Evolutionary conservation across 2,113 vertebrate genomes (phyloP).

Genomic region (Cricetomys ansorgei): DNA sequence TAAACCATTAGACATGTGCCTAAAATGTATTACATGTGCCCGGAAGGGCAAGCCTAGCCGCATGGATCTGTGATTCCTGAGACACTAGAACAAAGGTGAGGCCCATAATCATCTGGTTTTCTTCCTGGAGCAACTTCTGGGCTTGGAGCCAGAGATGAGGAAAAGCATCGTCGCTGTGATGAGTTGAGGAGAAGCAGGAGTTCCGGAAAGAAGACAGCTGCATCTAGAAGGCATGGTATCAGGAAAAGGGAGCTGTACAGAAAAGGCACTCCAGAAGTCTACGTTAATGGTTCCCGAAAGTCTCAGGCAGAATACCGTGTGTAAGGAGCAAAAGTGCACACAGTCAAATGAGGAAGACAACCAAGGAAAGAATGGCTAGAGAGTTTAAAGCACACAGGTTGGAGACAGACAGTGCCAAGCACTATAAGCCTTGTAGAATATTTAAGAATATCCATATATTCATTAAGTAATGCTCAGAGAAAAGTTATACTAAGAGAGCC

Average conservation of each 20-base stretch:
- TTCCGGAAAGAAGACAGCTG: not conserved
- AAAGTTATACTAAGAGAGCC: too few relatives aligned
- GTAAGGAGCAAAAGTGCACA: too few relatives aligned
- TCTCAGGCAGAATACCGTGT: not conserved
- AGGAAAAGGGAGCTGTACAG: not conserved
- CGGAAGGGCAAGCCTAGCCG: not conserved
- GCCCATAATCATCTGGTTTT: not conserved
- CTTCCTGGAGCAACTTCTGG: not conserved
- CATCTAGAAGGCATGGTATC: not conserved
- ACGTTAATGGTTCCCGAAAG: not conserved
- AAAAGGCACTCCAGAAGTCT: conserved; percentile 18
- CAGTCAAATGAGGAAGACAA: too few relatives aligned
- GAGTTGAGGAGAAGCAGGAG: not conserved
- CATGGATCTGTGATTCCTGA: not conserved
- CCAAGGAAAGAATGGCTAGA: too few relatives aligned
- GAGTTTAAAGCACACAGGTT: too few relatives aligned
- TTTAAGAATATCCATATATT: too few relatives aligned
- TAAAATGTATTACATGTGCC: conserved; percentile 32
- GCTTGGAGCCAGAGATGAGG: not conserved
- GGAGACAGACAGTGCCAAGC: too few relatives aligned
- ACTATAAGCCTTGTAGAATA: too few relatives aligned
- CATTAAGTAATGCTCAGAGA: too few relatives aligned
- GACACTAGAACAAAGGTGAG: not conserved
- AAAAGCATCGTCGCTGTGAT: not conserved
- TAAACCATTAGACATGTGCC: not conserved